Base-by-base conservation (phyloP, 2,113 vertebrate genomes). In the Spea bombifrons region DNA sequence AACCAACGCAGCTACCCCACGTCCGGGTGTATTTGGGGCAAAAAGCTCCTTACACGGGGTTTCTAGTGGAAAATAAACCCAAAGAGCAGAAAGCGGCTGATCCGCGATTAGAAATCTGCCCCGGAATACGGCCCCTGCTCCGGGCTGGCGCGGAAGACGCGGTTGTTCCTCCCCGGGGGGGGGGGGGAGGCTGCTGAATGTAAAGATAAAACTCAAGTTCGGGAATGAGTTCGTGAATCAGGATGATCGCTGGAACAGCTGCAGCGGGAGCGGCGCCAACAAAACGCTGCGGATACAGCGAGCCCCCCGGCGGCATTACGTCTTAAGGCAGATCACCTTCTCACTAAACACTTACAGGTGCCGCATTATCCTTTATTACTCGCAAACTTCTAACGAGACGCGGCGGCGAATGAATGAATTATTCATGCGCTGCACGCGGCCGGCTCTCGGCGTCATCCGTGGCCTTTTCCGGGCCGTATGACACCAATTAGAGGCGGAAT, bases 281-380 rank as follows among this genome's bases (percentile, higher is more conserved):
- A 84, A 86, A 85, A 86, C 85, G 83, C 88, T 88, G 89, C 84
- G 86, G 88, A 89, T 90, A 91, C 87, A 85, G 87, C 88, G 83
- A 89, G 91, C 86, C 92, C 88, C 83, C 87, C 66, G 84, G 88
- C 83, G 87, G 90, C 91, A 93, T 93, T 92, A 93, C 88, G 88
- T 87, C 84, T 84, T 84, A 93, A 92, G 88, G 90, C 86, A 93
- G 90, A 92, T 92, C 91, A 92, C 90, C 84, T 93, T 89, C 86
- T 85, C 90, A 92, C 90, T 93, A 93, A 93, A 93, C 88, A 88
- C 90, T 92, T 93, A 91, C 91, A 93, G 92, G 91, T 93, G 92
- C 90, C 91, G 85, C 87, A 91, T 89, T 88, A 91, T 89, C 89
- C 90, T 88, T 90, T 92, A 88, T 88, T 90, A 92, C 89, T 90